These are phyloP conservation scores for Numida meleagris DNA, from an alignment of 2,113 vertebrate species.

Conservation along the genomic window DNA sequence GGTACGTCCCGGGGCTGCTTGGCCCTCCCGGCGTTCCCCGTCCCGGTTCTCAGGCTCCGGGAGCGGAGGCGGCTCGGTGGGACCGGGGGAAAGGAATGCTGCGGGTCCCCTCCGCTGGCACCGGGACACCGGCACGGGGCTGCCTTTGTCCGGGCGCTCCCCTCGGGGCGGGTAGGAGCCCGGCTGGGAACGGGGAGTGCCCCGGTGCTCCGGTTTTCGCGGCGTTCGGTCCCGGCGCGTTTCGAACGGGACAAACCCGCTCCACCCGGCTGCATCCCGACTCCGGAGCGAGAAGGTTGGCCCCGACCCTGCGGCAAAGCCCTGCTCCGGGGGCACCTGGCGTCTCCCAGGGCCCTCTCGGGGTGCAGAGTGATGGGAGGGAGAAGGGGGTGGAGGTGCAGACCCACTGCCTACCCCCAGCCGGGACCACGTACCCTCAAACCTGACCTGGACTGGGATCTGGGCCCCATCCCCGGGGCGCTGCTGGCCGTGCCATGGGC, in stretches of 20 bases:
- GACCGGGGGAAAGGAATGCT: background rate
- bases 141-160: background rate
- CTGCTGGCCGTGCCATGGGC: background rate
- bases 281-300: background rate
- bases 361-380: background rate
- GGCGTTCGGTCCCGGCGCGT: background rate
- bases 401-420: accelerated
- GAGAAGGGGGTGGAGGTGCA: background rate
- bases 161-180: background rate
- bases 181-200: background rate
- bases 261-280: background rate
- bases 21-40: background rate
- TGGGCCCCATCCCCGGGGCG: background rate
- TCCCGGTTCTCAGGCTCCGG: background rate
- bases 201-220: background rate
- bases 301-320: background rate
- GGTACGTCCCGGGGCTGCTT: background rate
- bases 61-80: background rate
- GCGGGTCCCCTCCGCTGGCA: background rate
- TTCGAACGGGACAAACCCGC: background rate
- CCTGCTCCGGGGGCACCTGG: background rate
- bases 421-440: background rate
- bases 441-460: background rate
- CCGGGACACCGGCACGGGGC: background rate
- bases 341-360: background rate